Evolutionary conservation across 2,797 vertebrate species (phyloP).

Genomic region (Okamejei kenojei): DNA sequence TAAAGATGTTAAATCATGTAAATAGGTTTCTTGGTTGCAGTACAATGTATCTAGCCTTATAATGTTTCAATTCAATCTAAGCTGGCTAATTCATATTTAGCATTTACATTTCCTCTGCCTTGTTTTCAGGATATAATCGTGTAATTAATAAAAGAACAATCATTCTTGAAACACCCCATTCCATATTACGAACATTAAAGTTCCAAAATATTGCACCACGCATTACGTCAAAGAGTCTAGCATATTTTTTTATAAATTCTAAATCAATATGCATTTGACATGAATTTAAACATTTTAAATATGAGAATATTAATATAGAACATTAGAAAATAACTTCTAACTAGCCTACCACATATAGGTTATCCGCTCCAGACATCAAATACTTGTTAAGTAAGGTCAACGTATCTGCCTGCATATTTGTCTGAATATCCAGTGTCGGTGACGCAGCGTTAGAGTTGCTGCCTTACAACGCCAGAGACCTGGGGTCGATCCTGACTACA

Average conservation of each 20-base stretch:
- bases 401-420: too few relatives aligned
- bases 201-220: not conserved
- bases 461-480: too few relatives aligned
- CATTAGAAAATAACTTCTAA: not conserved
- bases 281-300: not conserved
- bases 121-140: not conserved
- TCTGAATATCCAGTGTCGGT: too few relatives aligned
- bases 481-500: not conserved
- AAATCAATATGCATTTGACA: not conserved
- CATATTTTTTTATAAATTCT: not conserved
- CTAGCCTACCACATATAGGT: not conserved
- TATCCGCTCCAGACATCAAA: not conserved
- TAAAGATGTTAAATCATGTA: not conserved
- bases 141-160: not conserved
- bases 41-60: not conserved
- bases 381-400: too few relatives aligned
- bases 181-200: not conserved
- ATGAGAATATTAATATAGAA: not conserved
- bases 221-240: not conserved
- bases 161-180: not conserved
- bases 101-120: not conserved
- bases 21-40: not conserved
- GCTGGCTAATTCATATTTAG: not conserved
- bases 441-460: too few relatives aligned
- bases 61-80: not conserved